Conservation (phyloP, 2,888 invertebrate species). For the Netelia inedita region DNA sequence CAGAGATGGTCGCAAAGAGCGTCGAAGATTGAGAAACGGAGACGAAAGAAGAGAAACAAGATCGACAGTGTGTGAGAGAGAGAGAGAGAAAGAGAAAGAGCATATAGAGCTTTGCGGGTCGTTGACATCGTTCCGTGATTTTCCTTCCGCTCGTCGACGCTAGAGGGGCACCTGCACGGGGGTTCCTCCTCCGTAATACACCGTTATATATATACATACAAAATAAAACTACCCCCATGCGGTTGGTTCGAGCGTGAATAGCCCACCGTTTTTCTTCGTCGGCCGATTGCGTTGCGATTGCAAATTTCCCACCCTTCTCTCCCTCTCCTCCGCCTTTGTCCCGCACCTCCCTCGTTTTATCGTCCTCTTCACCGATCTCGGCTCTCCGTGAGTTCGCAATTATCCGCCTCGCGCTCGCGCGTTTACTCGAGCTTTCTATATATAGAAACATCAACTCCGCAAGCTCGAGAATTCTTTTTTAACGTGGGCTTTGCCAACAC, state of each 20-base stretch:
- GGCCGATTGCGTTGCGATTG: slow-evolving; percentile 61
- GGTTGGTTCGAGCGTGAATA: slow-evolving; percentile 17
- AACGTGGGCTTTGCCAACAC: slow-evolving; percentile 79
- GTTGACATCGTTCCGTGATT: slow-evolving; percentile 82
- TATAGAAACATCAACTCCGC: slow-evolving; percentile 73
- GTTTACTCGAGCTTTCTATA: slow-evolving; percentile 77
- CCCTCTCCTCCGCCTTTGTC: neutral
- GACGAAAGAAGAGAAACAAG: too few species aligned
- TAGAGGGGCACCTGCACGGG: slow-evolving; percentile 74
- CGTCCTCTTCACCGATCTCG: slow-evolving; percentile 46
- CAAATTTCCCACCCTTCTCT: slow-evolving; percentile 55
- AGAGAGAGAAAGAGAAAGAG: slow-evolving; percentile 48
- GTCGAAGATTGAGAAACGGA: slow-evolving; percentile 43
- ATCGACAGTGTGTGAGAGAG: neutral
- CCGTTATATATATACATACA: slow-evolving; percentile 12
- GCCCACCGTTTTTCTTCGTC: slow-evolving; percentile 9
- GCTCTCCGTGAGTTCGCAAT: slow-evolving; percentile 74
- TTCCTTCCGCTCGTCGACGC: slow-evolving; percentile 79
- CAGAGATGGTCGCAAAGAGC: slow-evolving; percentile 32
- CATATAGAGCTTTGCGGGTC: slow-evolving; percentile 74
- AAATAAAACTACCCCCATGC: slow-evolving; percentile 4
- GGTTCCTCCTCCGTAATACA: slow-evolving; percentile 65
- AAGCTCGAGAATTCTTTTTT: slow-evolving; percentile 65
- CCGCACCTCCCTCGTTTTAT: neutral
- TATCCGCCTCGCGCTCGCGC: slow-evolving; percentile 74